These are phyloP conservation scores for Solen grandis DNA, from an alignment of 1,140 invertebrate genomes.

Conservation along the genomic window DNA sequence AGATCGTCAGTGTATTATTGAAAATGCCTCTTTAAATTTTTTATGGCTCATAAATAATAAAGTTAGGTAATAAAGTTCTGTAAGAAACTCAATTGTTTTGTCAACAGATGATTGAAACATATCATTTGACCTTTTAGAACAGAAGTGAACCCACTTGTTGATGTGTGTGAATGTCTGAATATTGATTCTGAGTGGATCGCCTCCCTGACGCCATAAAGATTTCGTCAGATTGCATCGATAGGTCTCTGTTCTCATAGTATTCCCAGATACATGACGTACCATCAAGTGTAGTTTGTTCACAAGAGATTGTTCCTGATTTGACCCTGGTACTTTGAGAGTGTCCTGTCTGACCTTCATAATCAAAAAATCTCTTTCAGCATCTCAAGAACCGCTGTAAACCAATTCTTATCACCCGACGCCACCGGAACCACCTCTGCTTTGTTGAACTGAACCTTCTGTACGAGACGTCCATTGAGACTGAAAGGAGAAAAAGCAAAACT, in stretches of 20 bases:
- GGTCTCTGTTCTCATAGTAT: background rate
- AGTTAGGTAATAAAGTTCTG: conserved; percentile 10
- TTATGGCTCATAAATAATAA: conserved; percentile 36
- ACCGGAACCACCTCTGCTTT: conserved; percentile 11
- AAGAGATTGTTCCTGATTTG: background rate
- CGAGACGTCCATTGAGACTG: conserved; percentile 30
- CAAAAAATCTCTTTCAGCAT: background rate
- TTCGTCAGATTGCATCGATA: conserved; percentile 31
- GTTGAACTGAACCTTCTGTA: conserved; percentile 18
- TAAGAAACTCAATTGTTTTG: conserved; percentile 27
- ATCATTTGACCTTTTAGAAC: conserved; percentile 41
- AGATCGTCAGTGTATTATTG: too few relatives aligned
- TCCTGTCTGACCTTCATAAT: background rate
- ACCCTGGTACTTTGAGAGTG: background rate
- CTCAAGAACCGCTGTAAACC: conserved; percentile 21
- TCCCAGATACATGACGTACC: conserved; percentile 37
- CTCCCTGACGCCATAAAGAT: conserved; percentile 37
- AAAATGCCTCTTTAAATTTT: too few relatives aligned
- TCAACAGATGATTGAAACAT: conserved; percentile 20
- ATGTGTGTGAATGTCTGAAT: conserved; percentile 35
- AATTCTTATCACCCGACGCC: conserved; percentile 51
- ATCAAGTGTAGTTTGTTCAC: conserved; percentile 17
- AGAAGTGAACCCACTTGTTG: background rate
- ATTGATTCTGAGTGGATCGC: conserved; percentile 24
- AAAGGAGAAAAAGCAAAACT: conserved; percentile 57